These are phyloP conservation scores for Psittacula echo DNA, from an alignment of 2,797 vertebrate genomes.

Conservation along the genomic window DNA sequence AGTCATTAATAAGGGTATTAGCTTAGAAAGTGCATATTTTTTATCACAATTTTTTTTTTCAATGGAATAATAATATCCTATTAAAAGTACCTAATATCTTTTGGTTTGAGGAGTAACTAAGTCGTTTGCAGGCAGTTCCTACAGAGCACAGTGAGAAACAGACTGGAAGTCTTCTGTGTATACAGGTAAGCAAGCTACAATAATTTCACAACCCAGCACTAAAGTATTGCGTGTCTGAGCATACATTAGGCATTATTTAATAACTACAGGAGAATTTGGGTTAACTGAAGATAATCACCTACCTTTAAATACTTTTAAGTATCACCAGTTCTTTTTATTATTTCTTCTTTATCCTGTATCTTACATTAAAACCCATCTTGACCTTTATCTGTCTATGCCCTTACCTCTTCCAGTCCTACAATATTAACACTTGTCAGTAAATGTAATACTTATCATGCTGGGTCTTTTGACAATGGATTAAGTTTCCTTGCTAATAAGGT, in stretches of 20 bases:
- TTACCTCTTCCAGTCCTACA: background rate
- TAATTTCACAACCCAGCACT: background rate
- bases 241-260: background rate
- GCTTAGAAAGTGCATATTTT: background rate
- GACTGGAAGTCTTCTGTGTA: background rate
- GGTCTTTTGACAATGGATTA: background rate
- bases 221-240: background rate
- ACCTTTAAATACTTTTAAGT: background rate
- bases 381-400: background rate
- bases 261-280: background rate
- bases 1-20: background rate
- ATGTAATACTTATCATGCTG: background rate
- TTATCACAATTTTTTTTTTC: background rate
- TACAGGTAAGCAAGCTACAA: background rate
- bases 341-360: background rate
- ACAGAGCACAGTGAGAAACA: background rate
- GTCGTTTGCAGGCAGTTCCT: background rate
- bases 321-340: background rate
- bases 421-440: background rate
- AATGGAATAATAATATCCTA: background rate
- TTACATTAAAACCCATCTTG: background rate
- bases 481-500: background rate
- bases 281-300: background rate
- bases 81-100: background rate
- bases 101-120: background rate